phyloP scores from a whole-genome alignment of 64 coral and sea anemone species.

The Montipora sp. region DNA sequence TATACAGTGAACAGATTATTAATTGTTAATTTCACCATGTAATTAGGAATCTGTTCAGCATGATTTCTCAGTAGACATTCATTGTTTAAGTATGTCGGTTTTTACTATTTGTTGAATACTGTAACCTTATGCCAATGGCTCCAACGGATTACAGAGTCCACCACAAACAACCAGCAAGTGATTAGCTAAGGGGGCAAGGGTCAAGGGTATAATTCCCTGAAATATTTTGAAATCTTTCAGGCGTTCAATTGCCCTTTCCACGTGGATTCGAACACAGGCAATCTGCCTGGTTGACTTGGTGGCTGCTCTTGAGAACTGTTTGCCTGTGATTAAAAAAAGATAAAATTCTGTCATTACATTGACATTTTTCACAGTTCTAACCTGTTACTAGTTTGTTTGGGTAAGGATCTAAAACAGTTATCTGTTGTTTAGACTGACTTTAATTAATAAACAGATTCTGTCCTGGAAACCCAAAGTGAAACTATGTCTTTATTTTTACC shows the following conservation, averaged over 20 bases:
- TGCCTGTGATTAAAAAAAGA: conserved; percentile 7
- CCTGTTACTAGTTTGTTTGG: conserved; percentile 14
- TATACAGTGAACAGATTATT: conserved; percentile 10
- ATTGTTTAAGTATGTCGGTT: neutral
- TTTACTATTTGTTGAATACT: neutral
- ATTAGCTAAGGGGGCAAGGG: neutral
- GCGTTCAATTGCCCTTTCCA: conserved; percentile 4
- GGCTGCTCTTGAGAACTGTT: neutral
- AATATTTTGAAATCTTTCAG: conserved; percentile 32
- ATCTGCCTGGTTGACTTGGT: conserved; percentile 2
- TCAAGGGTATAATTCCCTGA: conserved; percentile 1
- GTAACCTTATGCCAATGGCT: neutral
- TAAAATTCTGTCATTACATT: neutral
- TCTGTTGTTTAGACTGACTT: conserved; percentile 5
- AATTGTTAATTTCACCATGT: conserved; percentile 14
- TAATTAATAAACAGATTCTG: conserved; percentile 18
- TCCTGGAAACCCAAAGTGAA: neutral
- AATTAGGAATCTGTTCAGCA: conserved; percentile 19
- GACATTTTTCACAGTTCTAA: neutral
- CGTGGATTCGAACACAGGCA: conserved; percentile 10
- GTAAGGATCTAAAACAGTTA: conserved; percentile 5
- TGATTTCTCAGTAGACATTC: neutral
- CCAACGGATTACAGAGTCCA: conserved; percentile 5
- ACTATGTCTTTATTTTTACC: neutral
- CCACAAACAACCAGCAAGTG: conserved; percentile 11